These are phyloP conservation scores for Muscicapa comitata DNA, from an alignment of 2,797 vertebrate genomes.

Conservation along the genomic window DNA sequence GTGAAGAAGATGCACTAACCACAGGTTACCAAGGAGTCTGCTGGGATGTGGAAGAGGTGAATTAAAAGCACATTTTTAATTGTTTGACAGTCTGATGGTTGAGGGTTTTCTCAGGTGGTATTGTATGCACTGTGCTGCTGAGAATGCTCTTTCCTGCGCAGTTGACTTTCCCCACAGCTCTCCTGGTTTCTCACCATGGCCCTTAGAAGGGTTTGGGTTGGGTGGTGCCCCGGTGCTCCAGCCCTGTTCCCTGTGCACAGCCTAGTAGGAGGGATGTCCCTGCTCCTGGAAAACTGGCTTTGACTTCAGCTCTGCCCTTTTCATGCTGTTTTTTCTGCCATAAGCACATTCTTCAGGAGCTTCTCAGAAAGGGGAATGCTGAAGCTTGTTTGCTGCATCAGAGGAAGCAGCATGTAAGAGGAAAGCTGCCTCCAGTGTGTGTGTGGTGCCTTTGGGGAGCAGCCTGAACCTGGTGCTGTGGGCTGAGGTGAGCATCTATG, in stretches of 20 bases:
- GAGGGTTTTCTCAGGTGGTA: neutral
- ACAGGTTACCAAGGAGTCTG: neutral
- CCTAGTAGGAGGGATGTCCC: neutral
- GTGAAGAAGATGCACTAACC: neutral
- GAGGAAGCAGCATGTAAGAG: neutral
- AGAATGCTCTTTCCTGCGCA: fast-evolving
- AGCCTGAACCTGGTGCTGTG: fast-evolving
- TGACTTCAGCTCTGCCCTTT: neutral
- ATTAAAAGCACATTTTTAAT: neutral
- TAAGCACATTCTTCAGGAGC: neutral
- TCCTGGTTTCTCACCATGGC: fast-evolving
- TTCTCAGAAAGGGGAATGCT: neutral
- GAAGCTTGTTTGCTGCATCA: neutral
- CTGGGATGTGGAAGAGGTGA: neutral
- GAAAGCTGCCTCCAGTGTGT: neutral
- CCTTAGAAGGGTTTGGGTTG: neutral
- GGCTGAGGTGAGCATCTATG: neutral
- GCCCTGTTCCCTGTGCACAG: neutral
- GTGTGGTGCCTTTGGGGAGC: neutral
- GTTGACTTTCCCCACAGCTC: fast-evolving
- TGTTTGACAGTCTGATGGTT: neutral
- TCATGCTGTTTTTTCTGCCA: neutral
- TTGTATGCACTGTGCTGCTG: neutral
- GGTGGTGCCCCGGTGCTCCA: fast-evolving
- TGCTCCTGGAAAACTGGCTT: neutral